Evolutionary conservation across 2,888 invertebrate genomes (phyloP).

Genomic region (Cremastinae sp.): DNA sequence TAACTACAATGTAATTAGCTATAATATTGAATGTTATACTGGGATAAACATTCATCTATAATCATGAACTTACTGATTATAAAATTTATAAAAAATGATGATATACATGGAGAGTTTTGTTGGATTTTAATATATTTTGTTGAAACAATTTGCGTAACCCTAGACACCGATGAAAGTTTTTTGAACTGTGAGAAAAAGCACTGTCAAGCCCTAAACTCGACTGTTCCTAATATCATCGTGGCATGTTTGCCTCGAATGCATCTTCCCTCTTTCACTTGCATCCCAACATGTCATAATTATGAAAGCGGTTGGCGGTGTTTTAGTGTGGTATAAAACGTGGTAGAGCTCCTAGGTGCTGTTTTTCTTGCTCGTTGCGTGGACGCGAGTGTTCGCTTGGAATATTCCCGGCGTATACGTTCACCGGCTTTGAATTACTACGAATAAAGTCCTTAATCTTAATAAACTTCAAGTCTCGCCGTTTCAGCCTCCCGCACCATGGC

Average conservation of each 20-base stretch:
- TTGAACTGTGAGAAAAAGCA: slow-evolving; percentile 23
- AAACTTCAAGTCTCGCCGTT: slow-evolving; percentile 73
- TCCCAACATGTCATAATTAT: slow-evolving; percentile 61
- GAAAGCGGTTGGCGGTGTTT: slow-evolving; percentile 56
- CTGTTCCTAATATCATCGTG: slow-evolving; percentile 49
- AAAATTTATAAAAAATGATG: too few relatives aligned
- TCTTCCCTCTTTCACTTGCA: slow-evolving; percentile 10
- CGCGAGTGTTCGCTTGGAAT: slow-evolving; percentile 14
- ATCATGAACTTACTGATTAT: too few relatives aligned
- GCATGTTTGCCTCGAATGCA: slow-evolving; percentile 27
- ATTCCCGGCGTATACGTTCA: slow-evolving; percentile 28
- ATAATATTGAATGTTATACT: too few relatives aligned
- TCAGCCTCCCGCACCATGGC: slow-evolving; percentile 28
- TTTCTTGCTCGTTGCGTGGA: slow-evolving; percentile 43
- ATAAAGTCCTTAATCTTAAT: slow-evolving; percentile 79
- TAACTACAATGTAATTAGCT: too few relatives aligned
- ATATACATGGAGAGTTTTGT: too few relatives aligned
- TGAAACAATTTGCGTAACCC: slow-evolving; percentile 13
- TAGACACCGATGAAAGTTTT: slow-evolving; percentile 47
- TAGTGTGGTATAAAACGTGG: slow-evolving; percentile 43
- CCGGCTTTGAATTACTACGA: slow-evolving; percentile 72
- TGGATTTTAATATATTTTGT: not conserved
- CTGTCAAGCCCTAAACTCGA: slow-evolving; percentile 27
- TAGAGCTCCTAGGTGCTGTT: slow-evolving; percentile 56
- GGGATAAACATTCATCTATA: too few relatives aligned